phyloP scores from a whole-genome alignment of 2,888 invertebrate species.

The Rosalia funebris region DNA sequence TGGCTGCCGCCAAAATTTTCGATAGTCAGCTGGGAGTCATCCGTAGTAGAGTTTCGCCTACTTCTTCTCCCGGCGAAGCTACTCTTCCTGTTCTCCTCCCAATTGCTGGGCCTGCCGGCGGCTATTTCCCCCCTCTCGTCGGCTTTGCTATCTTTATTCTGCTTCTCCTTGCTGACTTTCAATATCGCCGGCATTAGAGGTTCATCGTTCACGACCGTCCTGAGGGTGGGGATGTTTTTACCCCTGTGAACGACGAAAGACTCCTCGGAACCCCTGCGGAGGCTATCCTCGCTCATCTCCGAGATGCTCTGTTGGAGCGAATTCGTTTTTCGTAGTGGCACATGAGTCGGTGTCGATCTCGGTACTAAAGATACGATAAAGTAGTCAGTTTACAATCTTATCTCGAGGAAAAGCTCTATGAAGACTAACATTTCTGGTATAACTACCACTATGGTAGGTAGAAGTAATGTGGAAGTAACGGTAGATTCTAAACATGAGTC shows the following conservation, averaged over 20 bases:
- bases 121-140: conserved; percentile 75
- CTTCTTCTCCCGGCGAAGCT: conserved; percentile 86
- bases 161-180: conserved; percentile 70
- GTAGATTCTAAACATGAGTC: no score
- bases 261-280: conserved; percentile 69
- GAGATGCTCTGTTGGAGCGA: conserved; percentile 60
- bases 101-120: conserved; percentile 88
- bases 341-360: conserved; percentile 67
- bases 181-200: conserved; percentile 65
- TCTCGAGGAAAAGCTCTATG: no score
- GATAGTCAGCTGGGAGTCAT: conserved; percentile 89
- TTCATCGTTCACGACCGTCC: conserved; percentile 71
- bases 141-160: conserved; percentile 72
- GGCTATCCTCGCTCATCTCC: conserved; percentile 63
- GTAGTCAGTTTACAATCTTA: not conserved
- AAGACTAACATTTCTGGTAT: no score
- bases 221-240: conserved; percentile 80
- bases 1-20: conserved; percentile 95
- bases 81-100: conserved; percentile 77
- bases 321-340: conserved; percentile 60
- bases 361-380: conserved; percentile 61
- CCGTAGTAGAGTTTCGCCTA: conserved; percentile 83
- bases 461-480: no score
- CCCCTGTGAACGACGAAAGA: conserved; percentile 86
- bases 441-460: no score